Evolutionary conservation across 2,113 vertebrate genomes (phyloP), one percentile per base, ranked within the genome.

Genomic region (Hippoglossus stenolepis): DNA sequence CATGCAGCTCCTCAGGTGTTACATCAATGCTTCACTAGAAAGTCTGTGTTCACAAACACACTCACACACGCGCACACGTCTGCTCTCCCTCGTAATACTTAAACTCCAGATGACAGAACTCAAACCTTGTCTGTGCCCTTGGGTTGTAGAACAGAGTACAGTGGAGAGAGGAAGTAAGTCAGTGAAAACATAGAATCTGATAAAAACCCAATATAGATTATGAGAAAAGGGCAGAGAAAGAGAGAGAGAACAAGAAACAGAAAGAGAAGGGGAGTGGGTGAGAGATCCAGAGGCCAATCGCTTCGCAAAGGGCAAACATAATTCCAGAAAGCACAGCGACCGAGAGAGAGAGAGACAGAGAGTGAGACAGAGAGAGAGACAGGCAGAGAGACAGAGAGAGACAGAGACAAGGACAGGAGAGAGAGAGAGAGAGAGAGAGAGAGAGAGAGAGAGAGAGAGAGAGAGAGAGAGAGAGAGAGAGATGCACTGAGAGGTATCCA

Each of bases 401-500:
- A 7, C 0, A 31, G 28, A 31, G 28, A 24, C 2, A 28, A 4
- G 3, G 26, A 28, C 2, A 28, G 38, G 47, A 12, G 43, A 31
- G 31, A 31, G 31, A 31, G 31, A 31, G 28, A 24, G 40, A 65
- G 0, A 63, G 17, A 60, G 26, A 60, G 26, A 31, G 60, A 63
- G 61, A 26, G 43, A 24, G 38, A 40, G 15, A 60, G 58, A 60
- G 26, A 18, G 60, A 63, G 15, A 59, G 24, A 61, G 28, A 31
- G 61, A 64, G 61, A 28, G 43, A 26, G 26, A 18, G 60, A 63
- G 15, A 59, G 24, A 61, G 28, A 31, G 61, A 64, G 61, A 28
- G 43, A 26, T 78, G 6, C 6, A 31, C 6, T 7, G 40, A 65
- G 6, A 87, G 89, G 83, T 88, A 89, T 79, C 85, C 85, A 84